phyloP scores from a whole-genome alignment of 2,797 vertebrate species.

The Microcaecilia unicolor region DNA sequence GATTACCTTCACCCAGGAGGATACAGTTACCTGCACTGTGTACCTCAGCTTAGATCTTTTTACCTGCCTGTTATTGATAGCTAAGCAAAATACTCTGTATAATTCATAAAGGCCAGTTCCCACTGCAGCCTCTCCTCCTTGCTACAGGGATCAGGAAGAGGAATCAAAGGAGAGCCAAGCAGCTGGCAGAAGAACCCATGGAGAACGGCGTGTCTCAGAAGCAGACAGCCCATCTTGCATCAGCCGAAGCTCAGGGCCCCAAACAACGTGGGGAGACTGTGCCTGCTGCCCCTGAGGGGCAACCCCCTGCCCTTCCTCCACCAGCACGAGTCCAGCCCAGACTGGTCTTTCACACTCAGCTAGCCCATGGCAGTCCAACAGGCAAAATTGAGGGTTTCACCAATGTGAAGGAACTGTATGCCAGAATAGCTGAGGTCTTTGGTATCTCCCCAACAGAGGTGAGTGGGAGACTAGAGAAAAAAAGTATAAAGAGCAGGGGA shows the following conservation, averaged over 20 bases:
- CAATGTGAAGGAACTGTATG: slow-evolving; percentile 91
- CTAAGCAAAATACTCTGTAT: slow-evolving; percentile 23
- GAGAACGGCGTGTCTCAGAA: slow-evolving; percentile 69
- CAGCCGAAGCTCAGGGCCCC: slow-evolving; percentile 36
- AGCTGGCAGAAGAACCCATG: slow-evolving; percentile 54
- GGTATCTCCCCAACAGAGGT: slow-evolving; percentile 89
- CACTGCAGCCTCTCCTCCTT: background rate
- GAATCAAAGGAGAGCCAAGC: slow-evolving; percentile 13
- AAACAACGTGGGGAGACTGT: slow-evolving; percentile 31
- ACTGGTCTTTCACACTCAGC: slow-evolving; percentile 91
- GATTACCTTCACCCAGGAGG: accelerated
- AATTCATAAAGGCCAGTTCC: slow-evolving; percentile 18
- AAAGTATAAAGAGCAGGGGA: no score
- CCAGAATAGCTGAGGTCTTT: slow-evolving; percentile 91
- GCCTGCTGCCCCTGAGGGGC: slow-evolving; percentile 13
- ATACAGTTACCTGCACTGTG: slow-evolving; percentile 21
- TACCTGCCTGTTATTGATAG: slow-evolving; percentile 7
- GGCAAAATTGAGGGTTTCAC: slow-evolving; percentile 89
- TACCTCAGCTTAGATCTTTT: background rate
- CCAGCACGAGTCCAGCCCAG: slow-evolving; percentile 57
- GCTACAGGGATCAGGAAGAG: slow-evolving; percentile 40
- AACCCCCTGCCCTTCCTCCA: slow-evolving; percentile 44
- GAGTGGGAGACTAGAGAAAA: slow-evolving; percentile 15
- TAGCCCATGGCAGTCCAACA: slow-evolving; percentile 90
- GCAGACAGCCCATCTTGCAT: background rate